Conservation (phyloP, 53 echinoderm and acorn worm genomes). For the Glandiceps talaboti region DNA sequence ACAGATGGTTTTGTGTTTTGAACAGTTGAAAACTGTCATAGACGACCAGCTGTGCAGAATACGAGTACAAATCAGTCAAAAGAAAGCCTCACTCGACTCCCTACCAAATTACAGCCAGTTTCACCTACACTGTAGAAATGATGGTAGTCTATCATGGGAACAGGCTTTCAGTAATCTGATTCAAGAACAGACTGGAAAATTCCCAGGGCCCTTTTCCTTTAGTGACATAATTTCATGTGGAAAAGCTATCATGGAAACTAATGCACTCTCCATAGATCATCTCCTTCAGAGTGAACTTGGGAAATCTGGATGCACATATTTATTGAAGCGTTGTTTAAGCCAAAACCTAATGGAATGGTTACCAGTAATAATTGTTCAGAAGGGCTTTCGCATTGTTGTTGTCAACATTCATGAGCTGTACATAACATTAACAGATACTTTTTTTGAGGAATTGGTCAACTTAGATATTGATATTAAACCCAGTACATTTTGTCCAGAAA, state of each 20-base stretch:
- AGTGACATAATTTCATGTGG: neutral
- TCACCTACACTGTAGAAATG: neutral
- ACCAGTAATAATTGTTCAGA: neutral
- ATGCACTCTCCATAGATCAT: neutral
- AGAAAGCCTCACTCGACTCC: neutral
- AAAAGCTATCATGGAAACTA: neutral
- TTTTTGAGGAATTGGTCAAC: neutral
- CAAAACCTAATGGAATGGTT: neutral
- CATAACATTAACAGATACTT: neutral
- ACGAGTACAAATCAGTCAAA: neutral
- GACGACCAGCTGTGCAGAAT: neutral
- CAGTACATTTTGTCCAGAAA: neutral
- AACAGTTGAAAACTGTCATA: neutral
- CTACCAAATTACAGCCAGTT: neutral
- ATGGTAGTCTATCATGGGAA: neutral
- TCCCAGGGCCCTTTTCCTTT: neutral
- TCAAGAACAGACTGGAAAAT: neutral
- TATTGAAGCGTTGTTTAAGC: neutral
- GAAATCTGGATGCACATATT: neutral
- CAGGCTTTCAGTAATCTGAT: neutral
- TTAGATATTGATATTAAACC: neutral
- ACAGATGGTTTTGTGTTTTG: neutral
- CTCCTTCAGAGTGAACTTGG: neutral
- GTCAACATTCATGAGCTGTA: neutral
- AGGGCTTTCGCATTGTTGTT: neutral